phyloP scores from a whole-genome alignment of 2,797 vertebrate genomes.

The Acestrorhynchus altus region DNA sequence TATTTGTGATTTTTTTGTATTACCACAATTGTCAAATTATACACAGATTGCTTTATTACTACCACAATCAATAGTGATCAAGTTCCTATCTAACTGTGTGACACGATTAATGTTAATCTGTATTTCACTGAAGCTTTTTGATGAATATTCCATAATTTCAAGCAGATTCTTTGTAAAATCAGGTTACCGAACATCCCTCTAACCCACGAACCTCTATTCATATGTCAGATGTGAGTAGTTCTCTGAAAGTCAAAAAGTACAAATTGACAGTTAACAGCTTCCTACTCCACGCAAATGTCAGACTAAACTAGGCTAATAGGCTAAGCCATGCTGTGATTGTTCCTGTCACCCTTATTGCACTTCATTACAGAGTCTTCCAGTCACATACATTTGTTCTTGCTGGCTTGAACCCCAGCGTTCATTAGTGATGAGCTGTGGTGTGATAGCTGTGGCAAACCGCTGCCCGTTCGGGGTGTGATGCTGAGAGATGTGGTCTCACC shows the following conservation, averaged over 20 bases:
- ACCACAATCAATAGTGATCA: too few relatives aligned
- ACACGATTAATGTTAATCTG: too few relatives aligned
- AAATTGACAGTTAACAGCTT: slow-evolving; percentile 32
- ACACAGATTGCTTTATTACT: too few relatives aligned
- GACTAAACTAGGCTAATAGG: slow-evolving; percentile 27
- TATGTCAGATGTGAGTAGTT: slow-evolving; percentile 2
- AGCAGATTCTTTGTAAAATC: neutral
- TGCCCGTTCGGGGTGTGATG: slow-evolving; percentile 47
- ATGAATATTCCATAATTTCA: neutral
- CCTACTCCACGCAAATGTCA: slow-evolving; percentile 31
- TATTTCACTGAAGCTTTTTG: neutral
- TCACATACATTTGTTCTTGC: neutral
- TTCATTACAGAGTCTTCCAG: slow-evolving; percentile 29
- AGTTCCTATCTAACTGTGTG: too few relatives aligned
- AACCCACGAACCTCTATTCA: neutral
- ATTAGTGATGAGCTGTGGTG: neutral
- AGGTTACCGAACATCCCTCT: neutral
- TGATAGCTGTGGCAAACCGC: neutral
- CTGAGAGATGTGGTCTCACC: slow-evolving; percentile 78
- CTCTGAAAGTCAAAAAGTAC: slow-evolving; percentile 27
- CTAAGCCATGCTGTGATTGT: slow-evolving; percentile 21
- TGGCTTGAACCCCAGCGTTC: neutral
- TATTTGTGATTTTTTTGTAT: too few relatives aligned
- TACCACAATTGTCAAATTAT: too few relatives aligned
- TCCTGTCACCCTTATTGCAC: slow-evolving; percentile 29